A percentile compares a stretch with the other conserved stretches of the same genome.
phyloP scores from a whole-genome alignment of 1,140 invertebrate species.

The Neuroterus valhalla region DNA sequence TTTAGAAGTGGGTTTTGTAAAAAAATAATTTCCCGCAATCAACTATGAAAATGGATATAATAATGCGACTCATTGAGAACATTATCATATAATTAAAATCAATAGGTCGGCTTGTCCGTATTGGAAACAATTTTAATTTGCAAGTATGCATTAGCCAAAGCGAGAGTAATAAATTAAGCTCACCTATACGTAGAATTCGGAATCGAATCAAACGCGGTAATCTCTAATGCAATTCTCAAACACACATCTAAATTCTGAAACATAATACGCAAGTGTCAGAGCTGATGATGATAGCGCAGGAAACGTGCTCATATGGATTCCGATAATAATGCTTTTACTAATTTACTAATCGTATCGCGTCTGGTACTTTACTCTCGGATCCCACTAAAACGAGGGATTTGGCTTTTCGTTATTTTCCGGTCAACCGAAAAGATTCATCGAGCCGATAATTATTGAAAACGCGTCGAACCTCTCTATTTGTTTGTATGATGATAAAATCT shows the following conservation, averaged over 20 bases:
- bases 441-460: background rate
- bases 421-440: conserved; percentile 8
- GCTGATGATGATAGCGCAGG: conserved; percentile 23
- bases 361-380: conserved; percentile 28
- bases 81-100: background rate
- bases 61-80: background rate
- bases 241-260: conserved; percentile 44
- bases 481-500: background rate
- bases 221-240: conserved; percentile 60
- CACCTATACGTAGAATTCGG: conserved; percentile 48
- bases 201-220: conserved; percentile 66
- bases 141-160: conserved; percentile 40
- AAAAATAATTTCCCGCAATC: too few relatives aligned
- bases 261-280: conserved; percentile 33
- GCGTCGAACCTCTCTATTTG: background rate
- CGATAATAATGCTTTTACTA: conserved; percentile 47
- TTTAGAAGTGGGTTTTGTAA: too few relatives aligned
- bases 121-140: background rate
- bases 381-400: background rate
- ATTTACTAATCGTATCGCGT: conserved; percentile 46
- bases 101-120: background rate
- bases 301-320: conserved; percentile 40
- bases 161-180: conserved; percentile 63
- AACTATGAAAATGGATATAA: too few relatives aligned
- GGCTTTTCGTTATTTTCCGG: conserved; percentile 27